Percentiles rank a stretch among this genome's conserved stretches.
Evolutionary conservation across 2,797 vertebrate genomes (phyloP).

Genomic region (Pantherophis vulpinus): DNA sequence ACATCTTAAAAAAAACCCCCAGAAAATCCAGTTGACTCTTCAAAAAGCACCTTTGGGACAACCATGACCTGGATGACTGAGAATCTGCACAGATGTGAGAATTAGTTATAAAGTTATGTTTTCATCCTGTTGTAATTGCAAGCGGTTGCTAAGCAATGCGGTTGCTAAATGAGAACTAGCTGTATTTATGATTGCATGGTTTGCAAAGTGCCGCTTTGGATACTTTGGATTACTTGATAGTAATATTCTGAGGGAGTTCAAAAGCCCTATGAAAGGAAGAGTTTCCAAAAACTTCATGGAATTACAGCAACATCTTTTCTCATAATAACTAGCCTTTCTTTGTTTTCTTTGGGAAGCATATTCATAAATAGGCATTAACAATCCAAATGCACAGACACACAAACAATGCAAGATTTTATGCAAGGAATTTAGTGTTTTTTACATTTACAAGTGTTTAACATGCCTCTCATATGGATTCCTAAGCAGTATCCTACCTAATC

Average conservation of each 20-base stretch:
- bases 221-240: neutral
- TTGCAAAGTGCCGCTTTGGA: neutral
- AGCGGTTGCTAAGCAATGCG: neutral
- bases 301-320: neutral
- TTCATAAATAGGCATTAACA: slow-evolving; percentile 1
- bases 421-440: slow-evolving; percentile 1
- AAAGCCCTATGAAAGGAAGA: neutral
- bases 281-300: neutral
- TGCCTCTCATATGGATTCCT: neutral
- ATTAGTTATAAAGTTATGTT: neutral
- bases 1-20: no score
- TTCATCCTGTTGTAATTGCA: neutral
- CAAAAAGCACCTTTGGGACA: no score
- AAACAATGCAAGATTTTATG: neutral
- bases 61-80: no score
- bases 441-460: neutral
- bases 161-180: neutral
- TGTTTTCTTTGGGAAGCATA: neutral
- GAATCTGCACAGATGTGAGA: neutral
- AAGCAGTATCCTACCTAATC: neutral
- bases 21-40: no score
- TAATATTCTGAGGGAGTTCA: neutral
- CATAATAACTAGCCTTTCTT: neutral
- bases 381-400: neutral
- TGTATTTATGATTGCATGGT: neutral